A percentile compares a stretch with the other conserved stretches of the same genome.
Evolutionary conservation across 2,113 vertebrate species (phyloP).

Genomic region (Abramis brama): DNA sequence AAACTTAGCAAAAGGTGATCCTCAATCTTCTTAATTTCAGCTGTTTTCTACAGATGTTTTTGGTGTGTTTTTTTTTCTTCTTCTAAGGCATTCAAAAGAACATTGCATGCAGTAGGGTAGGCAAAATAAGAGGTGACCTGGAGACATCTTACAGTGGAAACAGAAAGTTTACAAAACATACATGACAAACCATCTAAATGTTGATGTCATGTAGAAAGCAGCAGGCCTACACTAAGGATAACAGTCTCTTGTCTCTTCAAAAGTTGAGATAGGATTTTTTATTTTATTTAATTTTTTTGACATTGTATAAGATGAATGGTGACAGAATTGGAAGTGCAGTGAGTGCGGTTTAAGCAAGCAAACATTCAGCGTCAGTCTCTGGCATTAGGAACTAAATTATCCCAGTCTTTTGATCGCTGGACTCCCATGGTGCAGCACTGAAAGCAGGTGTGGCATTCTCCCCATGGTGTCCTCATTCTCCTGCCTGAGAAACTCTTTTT

Average conservation of each 20-base stretch:
- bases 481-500: constrained; percentile 33
- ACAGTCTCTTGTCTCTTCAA: neutral
- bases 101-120: neutral
- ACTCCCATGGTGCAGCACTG: constrained; percentile 17
- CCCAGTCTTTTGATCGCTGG: constrained; percentile 26
- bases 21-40: neutral
- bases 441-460: constrained; percentile 39
- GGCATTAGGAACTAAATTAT: constrained; percentile 47
- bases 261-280: neutral
- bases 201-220: constrained; percentile 4
- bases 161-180: neutral
- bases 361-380: constrained; percentile 6
- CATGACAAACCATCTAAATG: constrained; percentile 2
- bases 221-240: neutral
- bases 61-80: neutral
- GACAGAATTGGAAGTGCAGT: neutral
- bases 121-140: neutral
- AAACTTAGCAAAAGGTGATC: neutral
- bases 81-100: neutral
- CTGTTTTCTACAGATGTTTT: neutral
- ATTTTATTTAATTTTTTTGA: neutral
- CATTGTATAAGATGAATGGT: constrained; percentile 25
- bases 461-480: constrained; percentile 38
- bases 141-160: neutral
- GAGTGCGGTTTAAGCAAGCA: constrained; percentile 21